Evolutionary conservation across 2,797 vertebrate genomes (phyloP), one percentile per base, ranked within the genome.

Genomic region (Lepidocolaptes lacrymiger): DNA sequence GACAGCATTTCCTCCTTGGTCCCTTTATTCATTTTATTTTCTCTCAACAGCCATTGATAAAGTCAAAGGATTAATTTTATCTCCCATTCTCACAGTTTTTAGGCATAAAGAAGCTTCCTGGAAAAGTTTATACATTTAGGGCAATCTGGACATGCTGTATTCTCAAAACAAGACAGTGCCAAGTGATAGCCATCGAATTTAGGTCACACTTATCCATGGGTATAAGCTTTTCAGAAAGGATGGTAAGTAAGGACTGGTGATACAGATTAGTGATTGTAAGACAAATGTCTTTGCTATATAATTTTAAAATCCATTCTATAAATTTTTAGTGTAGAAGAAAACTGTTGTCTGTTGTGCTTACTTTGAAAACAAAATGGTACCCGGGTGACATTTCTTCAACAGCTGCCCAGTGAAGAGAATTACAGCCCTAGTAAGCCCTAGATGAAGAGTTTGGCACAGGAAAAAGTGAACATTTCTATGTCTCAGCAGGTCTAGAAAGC

Each of bases 11-110:
- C 43, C 58, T 88, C 55, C 23, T 44, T 56, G 54, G 26, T 82
- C 71, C 22, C 63, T 66, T 85, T 84, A 64, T 75, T 66, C 80
- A 62, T 88, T 88, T 92, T 88, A 55, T 72, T 83, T 91, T 83
- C 79, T 84, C 22, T 86, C 46, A 88, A 82, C 27, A 83, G 36
- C 19, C 36, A 79, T 84, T 83, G 66, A 93, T 61, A 63, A 64
- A 71, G n/a, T 89, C 76, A 94, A 69, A 76, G 23, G 54, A 86
- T 67, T 0, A 78, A 62, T 74, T 85, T 56, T 71, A 64, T 75
- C 62, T 88, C 34, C 44, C 5, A 0, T 76, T 83, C 54, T 77
- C 62, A 71, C 6, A 55, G 24, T 13, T 76, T 90, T 82, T 71
- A 91, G 44, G 62, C 64, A 89, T 24, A 80, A 59, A 85, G 43